Evolutionary conservation across 2,888 invertebrate genomes (phyloP), one percentile per base, ranked within the genome.

Genomic region (Drosophila helvetica): DNA sequence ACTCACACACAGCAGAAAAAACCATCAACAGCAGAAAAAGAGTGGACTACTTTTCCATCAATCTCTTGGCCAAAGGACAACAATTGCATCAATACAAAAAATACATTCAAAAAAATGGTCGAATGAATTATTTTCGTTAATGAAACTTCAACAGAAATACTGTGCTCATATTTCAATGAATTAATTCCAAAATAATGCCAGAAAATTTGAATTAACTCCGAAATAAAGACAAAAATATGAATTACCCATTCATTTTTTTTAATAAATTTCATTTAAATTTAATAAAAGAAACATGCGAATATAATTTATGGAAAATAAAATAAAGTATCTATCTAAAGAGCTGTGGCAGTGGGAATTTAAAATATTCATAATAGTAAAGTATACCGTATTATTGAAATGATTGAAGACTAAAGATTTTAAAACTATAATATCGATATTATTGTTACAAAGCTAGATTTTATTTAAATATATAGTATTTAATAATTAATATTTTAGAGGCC

Each of bases 21-120:
- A 15, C 15, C 6, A 52, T 19, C 33, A 56, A 19, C 46, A 56
- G 30, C 17, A n/a, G 1, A 33, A 52, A 53, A 10, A 53, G 17
- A 42, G 22, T 19, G 53, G 19, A 53, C 33, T 38, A 18, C n/a
- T 50, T 43, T 43, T 43, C 43, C 69, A 71, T 71, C 69, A 71
- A 69, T 71, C 70, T 69, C 9, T 38, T 69, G 53, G 47, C 56
- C 19, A 54, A 33, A 62, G 54, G 33, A 63, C 48, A 63, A 63
- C 30, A 63, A 66, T 63, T 43, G 52, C 60, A 67, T 30, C 7
- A 18, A 46, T n/a, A n/a, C 8, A 38, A 25, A 67, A 48, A 56
- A 52, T 1, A 8, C 8, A 8, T 0, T 27, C 12, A 33, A 56
- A 43, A n/a, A 54, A 63, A 50, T 18, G 8, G 8, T 8, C 27